A percentile compares a stretch with the other conserved stretches of the same genome.
Conservation (phyloP, 2,797 vertebrate genomes). For the Anas georgica region DNA sequence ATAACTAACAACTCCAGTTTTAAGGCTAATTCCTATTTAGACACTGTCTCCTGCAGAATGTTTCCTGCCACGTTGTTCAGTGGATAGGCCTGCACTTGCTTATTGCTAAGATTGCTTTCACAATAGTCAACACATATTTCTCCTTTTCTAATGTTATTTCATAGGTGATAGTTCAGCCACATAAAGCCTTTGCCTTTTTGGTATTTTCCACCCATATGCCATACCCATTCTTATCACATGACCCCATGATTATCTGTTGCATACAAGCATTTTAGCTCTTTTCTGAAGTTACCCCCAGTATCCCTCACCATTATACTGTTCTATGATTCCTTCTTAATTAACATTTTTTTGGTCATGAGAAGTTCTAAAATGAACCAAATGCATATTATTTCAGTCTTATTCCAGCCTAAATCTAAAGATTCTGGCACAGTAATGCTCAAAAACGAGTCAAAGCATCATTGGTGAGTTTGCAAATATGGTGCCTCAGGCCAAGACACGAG, state of each 20-base stretch:
- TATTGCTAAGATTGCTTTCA: background rate
- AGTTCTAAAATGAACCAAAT: background rate
- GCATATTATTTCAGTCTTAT: background rate
- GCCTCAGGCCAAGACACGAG: background rate
- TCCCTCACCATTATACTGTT: background rate
- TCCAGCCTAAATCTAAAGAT: background rate
- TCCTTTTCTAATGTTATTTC: background rate
- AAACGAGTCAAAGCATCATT: background rate
- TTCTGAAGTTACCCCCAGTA: background rate
- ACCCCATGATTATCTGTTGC: background rate
- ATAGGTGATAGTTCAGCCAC: background rate
- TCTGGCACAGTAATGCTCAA: background rate
- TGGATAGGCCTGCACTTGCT: background rate
- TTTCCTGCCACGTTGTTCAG: background rate
- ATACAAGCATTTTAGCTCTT: background rate
- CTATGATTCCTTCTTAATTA: background rate
- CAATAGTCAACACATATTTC: background rate
- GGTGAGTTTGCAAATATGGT: background rate
- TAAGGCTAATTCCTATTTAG: background rate
- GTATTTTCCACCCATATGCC: background rate
- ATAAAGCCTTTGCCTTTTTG: background rate
- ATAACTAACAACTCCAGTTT: background rate
- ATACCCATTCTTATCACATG: background rate
- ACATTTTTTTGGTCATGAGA: background rate
- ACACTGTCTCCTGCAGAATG: background rate